These are phyloP conservation scores for Lymantria dispar DNA, from an alignment of 2,888 invertebrate species.

Conservation along the genomic window DNA sequence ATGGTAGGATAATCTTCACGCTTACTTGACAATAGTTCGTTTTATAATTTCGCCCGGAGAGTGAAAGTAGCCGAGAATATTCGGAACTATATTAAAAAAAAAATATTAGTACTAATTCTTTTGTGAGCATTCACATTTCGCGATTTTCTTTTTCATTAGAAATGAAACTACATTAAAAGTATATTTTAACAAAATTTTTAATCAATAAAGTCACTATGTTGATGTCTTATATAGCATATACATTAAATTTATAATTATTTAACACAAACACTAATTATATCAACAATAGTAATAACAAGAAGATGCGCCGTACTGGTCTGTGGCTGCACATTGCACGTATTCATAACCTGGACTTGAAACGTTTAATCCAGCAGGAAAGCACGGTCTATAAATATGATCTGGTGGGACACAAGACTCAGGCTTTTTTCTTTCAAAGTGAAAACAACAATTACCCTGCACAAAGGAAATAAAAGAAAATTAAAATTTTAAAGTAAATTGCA, in stretches of 20 bases:
- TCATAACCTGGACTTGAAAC: slow-evolving; percentile 18
- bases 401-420: slow-evolving; percentile 5
- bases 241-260: background rate
- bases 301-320: slow-evolving; percentile 24
- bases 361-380: slow-evolving; percentile 17
- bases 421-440: slow-evolving; percentile 56
- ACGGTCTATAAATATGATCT: slow-evolving; percentile 16
- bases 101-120: no score
- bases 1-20: no score
- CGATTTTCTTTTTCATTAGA: background rate
- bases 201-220: slow-evolving; percentile 52
- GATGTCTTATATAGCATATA: slow-evolving; percentile 2
- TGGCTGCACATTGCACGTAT: slow-evolving; percentile 27
- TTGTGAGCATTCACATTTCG: no score
- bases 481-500: slow-evolving; percentile 11
- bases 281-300: slow-evolving; percentile 43
- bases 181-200: slow-evolving; percentile 22
- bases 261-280: slow-evolving; percentile 32
- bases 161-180: background rate
- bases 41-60: no score
- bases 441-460: slow-evolving; percentile 66
- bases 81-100: no score
- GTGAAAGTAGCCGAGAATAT: no score
- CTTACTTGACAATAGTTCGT: no score
- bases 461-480: slow-evolving; percentile 5